phyloP scores from a whole-genome alignment of 2,797 vertebrate genomes.

The Saxicola maurus region DNA sequence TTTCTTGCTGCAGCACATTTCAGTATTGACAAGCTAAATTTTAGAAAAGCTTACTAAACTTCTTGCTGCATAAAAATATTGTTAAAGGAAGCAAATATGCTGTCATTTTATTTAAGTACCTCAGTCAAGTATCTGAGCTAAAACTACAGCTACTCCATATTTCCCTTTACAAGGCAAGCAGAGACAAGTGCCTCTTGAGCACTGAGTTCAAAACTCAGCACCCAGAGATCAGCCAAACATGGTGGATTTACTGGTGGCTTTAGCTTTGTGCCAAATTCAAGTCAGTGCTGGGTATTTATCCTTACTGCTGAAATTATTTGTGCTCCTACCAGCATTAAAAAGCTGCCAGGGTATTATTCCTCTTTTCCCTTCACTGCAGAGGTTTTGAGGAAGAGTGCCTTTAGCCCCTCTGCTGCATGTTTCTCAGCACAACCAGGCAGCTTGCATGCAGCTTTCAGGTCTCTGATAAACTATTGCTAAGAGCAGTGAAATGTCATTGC shows the following conservation, averaged over 20 bases:
- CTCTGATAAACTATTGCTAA: background rate
- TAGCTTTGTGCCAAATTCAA: background rate
- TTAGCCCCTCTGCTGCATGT: background rate
- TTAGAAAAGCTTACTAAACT: background rate
- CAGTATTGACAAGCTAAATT: background rate
- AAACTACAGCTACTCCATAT: background rate
- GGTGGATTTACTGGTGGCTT: background rate
- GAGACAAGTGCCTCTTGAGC: fast-evolving
- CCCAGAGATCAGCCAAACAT: background rate
- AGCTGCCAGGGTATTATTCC: background rate
- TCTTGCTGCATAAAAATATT: background rate
- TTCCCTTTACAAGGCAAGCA: background rate
- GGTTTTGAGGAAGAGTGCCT: fast-evolving
- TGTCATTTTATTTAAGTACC: background rate
- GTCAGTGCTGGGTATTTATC: background rate
- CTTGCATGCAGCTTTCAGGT: background rate
- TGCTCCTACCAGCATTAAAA: background rate
- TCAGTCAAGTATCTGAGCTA: background rate
- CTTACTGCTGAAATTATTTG: background rate
- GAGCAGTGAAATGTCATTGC: background rate
- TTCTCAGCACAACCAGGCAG: background rate
- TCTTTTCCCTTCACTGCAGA: background rate
- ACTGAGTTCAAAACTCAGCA: background rate
- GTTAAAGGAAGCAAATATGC: background rate
- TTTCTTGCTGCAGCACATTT: background rate